Conservation (phyloP, 2,113 vertebrate genomes). For the Gasterosteus aculeatus region DNA sequence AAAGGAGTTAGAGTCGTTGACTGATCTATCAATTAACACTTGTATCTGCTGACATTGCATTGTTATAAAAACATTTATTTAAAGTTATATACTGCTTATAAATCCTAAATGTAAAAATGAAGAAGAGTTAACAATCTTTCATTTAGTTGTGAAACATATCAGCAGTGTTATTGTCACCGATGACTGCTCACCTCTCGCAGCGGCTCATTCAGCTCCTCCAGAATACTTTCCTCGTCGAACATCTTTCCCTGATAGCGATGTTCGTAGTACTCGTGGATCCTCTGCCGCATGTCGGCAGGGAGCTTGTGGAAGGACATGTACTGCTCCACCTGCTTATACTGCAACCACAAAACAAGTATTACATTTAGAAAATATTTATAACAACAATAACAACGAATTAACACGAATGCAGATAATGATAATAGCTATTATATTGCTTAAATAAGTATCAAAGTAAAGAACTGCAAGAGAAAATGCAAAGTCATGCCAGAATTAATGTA, state of each 20-base stretch:
- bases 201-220: constrained; percentile 95
- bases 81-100: not conserved
- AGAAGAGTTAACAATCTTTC: not conserved
- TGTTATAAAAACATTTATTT: not conserved
- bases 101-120: not conserved
- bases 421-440: not conserved
- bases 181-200: constrained; percentile 88
- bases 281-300: constrained; percentile 93
- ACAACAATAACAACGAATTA: not conserved
- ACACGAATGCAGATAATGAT: not conserved
- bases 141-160: not conserved
- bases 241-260: constrained; percentile 99
- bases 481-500: constrained; percentile 60
- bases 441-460: not conserved
- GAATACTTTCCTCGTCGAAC: constrained; percentile 98
- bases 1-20: not conserved
- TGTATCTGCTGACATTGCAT: not conserved
- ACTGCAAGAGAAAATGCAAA: constrained; percentile 53
- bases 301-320: constrained; percentile 99
- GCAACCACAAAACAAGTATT: constrained; percentile 21
- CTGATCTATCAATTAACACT: not conserved
- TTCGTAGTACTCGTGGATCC: constrained; percentile 97
- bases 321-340: constrained; percentile 99
- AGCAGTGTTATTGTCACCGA: not conserved
- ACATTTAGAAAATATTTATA: not conserved